Evolutionary conservation across 2,888 invertebrate genomes (phyloP).

Genomic region (Agrypnus murinus): DNA sequence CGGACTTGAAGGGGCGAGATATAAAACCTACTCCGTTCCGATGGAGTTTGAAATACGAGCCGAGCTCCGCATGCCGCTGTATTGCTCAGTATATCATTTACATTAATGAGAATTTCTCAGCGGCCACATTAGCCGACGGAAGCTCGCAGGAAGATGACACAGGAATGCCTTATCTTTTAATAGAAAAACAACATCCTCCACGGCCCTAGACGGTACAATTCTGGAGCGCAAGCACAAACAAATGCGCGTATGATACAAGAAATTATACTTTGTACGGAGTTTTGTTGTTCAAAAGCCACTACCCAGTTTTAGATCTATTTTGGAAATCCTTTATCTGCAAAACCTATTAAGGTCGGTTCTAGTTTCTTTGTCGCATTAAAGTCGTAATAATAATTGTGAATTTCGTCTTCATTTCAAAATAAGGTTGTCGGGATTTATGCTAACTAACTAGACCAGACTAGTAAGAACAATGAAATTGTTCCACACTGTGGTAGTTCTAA

Average conservation of each 20-base stretch:
- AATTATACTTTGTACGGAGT: conserved; percentile 40
- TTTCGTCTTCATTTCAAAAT: background rate
- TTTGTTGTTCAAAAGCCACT: conserved; percentile 25
- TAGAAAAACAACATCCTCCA: conserved; percentile 61
- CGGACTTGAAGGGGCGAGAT: conserved; percentile 47
- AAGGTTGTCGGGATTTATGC: too few species aligned
- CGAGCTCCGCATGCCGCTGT: conserved; percentile 55
- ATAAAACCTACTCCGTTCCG: conserved; percentile 54
- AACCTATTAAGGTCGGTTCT: background rate
- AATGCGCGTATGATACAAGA: conserved; percentile 46
- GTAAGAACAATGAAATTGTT: too few species aligned
- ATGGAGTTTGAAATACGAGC: conserved; percentile 61
- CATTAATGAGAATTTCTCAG: conserved; percentile 66
- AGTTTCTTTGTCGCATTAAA: background rate
- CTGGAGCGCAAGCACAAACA: conserved; percentile 40
- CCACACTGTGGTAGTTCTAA: too few species aligned
- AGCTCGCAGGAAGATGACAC: conserved; percentile 62
- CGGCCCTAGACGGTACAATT: conserved; percentile 50
- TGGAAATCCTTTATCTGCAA: conserved; percentile 9
- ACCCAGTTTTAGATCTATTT: conserved; percentile 17
- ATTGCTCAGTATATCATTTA: conserved; percentile 65
- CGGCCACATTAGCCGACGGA: conserved; percentile 64
- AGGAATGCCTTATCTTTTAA: conserved; percentile 65
- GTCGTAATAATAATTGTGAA: background rate
- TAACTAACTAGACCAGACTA: too few species aligned